Percentiles rank a stretch among this genome's conserved stretches.
These are phyloP conservation scores for Staurois parvus DNA, from an alignment of 2,797 vertebrate genomes.

Conservation along the genomic window DNA sequence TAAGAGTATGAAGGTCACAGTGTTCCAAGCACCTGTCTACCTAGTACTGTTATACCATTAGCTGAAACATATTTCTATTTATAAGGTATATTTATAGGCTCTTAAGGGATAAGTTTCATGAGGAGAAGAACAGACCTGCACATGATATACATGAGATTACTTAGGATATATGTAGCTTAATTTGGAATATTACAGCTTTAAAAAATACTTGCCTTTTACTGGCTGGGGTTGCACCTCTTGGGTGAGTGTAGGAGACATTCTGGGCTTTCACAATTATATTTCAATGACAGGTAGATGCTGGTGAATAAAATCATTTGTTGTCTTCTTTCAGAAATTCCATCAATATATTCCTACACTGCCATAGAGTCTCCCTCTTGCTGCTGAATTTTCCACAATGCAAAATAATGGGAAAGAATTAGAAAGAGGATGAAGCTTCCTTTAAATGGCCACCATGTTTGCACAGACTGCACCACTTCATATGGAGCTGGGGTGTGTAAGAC, in stretches of 20 bases:
- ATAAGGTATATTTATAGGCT: not conserved
- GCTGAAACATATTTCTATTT: not conserved
- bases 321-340: no score
- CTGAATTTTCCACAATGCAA: not conserved
- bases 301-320: no score
- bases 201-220: not conserved
- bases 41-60: not conserved
- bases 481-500: no score
- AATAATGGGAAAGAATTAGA: not conserved
- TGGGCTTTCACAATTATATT: no score
- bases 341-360: no score
- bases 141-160: not conserved
- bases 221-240: no score
- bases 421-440: not conserved
- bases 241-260: no score
- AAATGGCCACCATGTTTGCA: not conserved
- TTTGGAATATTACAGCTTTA: not conserved
- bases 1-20: constrained; percentile 22
- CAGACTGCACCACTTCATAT: no score
- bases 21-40: not conserved
- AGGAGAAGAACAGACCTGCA: not conserved
- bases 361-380: no score
- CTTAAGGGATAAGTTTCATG: constrained; percentile 4
- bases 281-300: no score
- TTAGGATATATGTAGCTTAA: not conserved